Percentiles rank a stretch among this genome's conserved stretches.
phyloP scores from a whole-genome alignment of 2,113 vertebrate species.

The Nettapus auritus region DNA sequence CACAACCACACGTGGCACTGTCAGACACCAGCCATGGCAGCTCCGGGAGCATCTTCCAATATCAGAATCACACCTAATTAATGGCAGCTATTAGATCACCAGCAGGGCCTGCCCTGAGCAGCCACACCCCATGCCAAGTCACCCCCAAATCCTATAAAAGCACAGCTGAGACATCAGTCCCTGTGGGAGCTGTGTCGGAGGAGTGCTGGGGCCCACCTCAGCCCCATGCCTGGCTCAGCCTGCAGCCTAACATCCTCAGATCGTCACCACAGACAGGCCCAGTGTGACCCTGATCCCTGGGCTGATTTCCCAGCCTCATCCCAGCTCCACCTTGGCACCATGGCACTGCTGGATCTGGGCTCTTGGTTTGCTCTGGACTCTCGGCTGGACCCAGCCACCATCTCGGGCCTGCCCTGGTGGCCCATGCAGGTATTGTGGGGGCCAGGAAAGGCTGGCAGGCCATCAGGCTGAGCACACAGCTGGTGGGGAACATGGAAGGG shows the following conservation, averaged over 20 bases:
- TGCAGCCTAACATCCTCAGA: not conserved
- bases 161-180: not conserved
- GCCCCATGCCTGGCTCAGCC: no score
- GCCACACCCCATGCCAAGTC: not conserved
- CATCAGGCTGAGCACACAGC: not conserved
- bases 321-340: not conserved
- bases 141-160: not conserved
- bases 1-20: rapidly evolving
- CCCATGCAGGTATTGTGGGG: not conserved
- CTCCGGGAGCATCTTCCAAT: not conserved
- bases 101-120: not conserved
- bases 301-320: not conserved
- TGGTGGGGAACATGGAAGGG: not conserved
- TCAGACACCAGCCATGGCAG: not conserved
- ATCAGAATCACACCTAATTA: no score
- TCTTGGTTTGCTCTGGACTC: not conserved
- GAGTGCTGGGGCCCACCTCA: not conserved
- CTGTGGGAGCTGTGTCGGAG: not conserved
- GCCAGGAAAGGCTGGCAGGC: not conserved
- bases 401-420: not conserved
- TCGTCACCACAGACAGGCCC: not conserved
- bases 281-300: not conserved
- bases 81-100: not conserved
- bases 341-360: not conserved
- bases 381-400: not conserved